These are phyloP conservation scores for Paramisgurnus dabryanus DNA, from an alignment of 2,113 vertebrate species.

Conservation along the genomic window DNA sequence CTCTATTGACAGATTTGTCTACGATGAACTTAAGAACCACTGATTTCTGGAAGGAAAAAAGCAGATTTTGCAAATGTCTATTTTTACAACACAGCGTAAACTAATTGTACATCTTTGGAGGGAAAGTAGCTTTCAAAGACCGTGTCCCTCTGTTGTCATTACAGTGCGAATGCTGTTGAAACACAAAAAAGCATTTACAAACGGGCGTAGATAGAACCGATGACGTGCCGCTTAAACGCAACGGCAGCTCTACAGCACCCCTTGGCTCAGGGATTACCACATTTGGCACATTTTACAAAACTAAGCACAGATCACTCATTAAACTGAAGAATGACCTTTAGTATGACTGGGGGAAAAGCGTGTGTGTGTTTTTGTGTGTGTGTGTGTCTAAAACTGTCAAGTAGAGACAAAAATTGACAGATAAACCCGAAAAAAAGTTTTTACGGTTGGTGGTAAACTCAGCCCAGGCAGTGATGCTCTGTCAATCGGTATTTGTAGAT, in stretches of 20 bases:
- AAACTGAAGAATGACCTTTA: constrained; percentile 76
- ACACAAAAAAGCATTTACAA: constrained; percentile 78
- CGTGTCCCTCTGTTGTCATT: constrained; percentile 56
- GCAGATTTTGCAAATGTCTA: constrained; percentile 68
- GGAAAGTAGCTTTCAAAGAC: constrained; percentile 60
- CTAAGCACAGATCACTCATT: constrained; percentile 65
- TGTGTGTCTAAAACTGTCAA: constrained; percentile 33
- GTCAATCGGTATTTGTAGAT: constrained; percentile 69
- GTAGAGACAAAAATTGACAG: constrained; percentile 59
- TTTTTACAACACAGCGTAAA: constrained; percentile 77
- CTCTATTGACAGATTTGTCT: constrained; percentile 82
- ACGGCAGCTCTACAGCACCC: constrained; percentile 62
- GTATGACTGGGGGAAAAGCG: constrained; percentile 78
- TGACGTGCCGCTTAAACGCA: constrained; percentile 63
- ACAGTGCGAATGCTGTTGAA: constrained; percentile 64
- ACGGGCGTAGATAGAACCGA: constrained; percentile 67
- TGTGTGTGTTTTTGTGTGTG: not conserved
- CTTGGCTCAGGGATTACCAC: constrained; percentile 51
- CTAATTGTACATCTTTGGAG: constrained; percentile 76
- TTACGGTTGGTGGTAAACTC: constrained; percentile 83
- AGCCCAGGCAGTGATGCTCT: constrained; percentile 86
- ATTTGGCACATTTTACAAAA: constrained; percentile 76
- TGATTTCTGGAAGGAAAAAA: constrained; percentile 67
- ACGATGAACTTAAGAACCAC: constrained; percentile 76
- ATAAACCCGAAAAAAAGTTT: constrained; percentile 61